Conservation (phyloP, 2,797 vertebrate species). For the Morelia viridis region DNA sequence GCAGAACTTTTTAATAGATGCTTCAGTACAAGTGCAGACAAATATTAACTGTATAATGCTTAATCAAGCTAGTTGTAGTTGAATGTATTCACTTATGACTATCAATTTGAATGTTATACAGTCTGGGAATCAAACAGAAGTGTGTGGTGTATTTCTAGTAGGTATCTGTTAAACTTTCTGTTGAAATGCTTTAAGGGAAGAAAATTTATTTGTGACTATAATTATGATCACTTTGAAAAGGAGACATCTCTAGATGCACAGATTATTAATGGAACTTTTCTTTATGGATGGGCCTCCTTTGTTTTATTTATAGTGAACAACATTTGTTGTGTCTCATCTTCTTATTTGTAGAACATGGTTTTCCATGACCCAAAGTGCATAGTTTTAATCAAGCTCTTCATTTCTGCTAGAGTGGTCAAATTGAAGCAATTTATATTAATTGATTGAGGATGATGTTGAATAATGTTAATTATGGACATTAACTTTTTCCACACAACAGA, state of each 20-base stretch:
- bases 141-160: background rate
- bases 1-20: background rate
- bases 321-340: slow-evolving; percentile 16
- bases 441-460: slow-evolving; percentile 46
- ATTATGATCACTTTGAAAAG: background rate
- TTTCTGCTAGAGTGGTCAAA: slow-evolving; percentile 40
- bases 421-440: slow-evolving; percentile 62
- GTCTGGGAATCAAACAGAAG: background rate
- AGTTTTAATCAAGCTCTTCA: slow-evolving; percentile 49
- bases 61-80: background rate
- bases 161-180: background rate
- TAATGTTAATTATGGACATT: slow-evolving; percentile 3
- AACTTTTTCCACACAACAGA: slow-evolving; percentile 33
- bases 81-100: background rate
- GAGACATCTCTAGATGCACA: background rate
- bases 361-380: slow-evolving; percentile 30
- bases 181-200: background rate
- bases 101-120: slow-evolving; percentile 1
- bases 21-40: background rate
- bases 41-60: background rate
- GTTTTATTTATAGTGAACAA: background rate
- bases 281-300: background rate
- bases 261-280: background rate
- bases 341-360: slow-evolving; percentile 46
- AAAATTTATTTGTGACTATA: background rate